phyloP scores from a whole-genome alignment of 2,888 invertebrate genomes.

The Oxycera nigricornis region DNA sequence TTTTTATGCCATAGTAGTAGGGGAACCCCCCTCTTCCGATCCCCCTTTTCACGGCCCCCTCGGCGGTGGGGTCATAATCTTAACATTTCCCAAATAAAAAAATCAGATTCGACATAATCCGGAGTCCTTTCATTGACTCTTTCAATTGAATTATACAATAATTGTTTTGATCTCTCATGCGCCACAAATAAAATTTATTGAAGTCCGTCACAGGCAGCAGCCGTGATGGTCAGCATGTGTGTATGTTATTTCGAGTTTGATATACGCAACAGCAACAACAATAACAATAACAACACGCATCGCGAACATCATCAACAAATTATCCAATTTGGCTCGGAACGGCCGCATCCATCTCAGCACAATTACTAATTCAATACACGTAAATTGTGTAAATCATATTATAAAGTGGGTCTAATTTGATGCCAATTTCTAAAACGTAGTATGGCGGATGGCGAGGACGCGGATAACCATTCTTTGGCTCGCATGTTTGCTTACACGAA shows the following conservation, averaged over 20 bases:
- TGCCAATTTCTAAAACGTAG: constrained; percentile 41
- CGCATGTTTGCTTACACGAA: background rate
- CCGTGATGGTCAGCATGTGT: background rate
- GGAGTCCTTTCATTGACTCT: background rate
- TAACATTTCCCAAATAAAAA: background rate
- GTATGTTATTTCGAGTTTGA: background rate
- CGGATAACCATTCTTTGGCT: background rate
- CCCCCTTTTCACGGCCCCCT: no score
- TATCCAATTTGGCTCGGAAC: constrained; percentile 33
- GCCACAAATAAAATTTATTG: constrained; percentile 29
- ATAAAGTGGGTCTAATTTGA: constrained; percentile 42
- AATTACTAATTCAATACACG: constrained; percentile 44
- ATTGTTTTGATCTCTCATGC: constrained; percentile 6
- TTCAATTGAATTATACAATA: constrained; percentile 9
- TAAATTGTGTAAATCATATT: constrained; percentile 43
- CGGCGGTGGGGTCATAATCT: no score
- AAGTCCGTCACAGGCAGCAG: constrained; percentile 6
- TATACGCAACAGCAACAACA: background rate
- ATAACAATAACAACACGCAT: background rate
- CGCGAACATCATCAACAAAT: constrained; percentile 39
- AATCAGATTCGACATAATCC: background rate
- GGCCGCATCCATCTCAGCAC: constrained; percentile 28
- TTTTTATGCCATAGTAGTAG: no score
- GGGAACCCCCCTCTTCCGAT: no score
- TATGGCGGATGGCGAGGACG: background rate